Evolutionary conservation across 1,140 invertebrate genomes (phyloP).

Genomic region (Drosophila oshimai): DNA sequence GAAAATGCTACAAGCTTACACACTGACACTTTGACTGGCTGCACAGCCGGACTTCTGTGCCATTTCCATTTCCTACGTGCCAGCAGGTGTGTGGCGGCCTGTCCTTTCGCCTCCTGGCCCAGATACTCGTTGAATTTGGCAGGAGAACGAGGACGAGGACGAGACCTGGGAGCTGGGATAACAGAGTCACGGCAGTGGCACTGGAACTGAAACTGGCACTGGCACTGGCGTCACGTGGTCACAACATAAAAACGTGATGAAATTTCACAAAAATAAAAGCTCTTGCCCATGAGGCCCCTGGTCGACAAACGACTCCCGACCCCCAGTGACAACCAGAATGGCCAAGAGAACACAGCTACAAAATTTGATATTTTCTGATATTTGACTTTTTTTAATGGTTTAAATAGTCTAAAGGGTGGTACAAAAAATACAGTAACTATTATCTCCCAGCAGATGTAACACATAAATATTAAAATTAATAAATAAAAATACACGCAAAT

Average conservation of each 20-base stretch:
- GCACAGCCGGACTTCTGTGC: slow-evolving; percentile 51
- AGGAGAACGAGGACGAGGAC: not conserved
- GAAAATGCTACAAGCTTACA: slow-evolving; percentile 74
- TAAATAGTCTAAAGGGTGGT: no score
- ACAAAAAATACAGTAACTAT: no score
- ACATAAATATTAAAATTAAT: no score
- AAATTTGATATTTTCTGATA: no score
- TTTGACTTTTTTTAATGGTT: no score
- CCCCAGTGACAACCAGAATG: slow-evolving; percentile 57
- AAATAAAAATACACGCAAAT: no score
- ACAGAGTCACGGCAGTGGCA: slow-evolving; percentile 23
- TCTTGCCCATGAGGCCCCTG: slow-evolving; percentile 16
- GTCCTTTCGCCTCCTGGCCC: slow-evolving; percentile 36
- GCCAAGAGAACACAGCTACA: slow-evolving; percentile 14
- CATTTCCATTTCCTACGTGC: slow-evolving; percentile 67
- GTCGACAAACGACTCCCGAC: slow-evolving; percentile 21
- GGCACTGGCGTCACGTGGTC: slow-evolving; percentile 81
- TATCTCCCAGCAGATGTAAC: no score
- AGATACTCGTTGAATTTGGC: slow-evolving; percentile 1
- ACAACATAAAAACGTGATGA: slow-evolving; percentile 83
- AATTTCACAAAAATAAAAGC: slow-evolving; percentile 82
- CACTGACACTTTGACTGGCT: slow-evolving; percentile 73
- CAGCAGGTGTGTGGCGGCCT: slow-evolving; percentile 67
- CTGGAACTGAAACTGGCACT: slow-evolving; percentile 35
- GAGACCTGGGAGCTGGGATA: slow-evolving; percentile 4